Conservation (phyloP, 2,797 vertebrate genomes). For the Sparus aurata region DNA sequence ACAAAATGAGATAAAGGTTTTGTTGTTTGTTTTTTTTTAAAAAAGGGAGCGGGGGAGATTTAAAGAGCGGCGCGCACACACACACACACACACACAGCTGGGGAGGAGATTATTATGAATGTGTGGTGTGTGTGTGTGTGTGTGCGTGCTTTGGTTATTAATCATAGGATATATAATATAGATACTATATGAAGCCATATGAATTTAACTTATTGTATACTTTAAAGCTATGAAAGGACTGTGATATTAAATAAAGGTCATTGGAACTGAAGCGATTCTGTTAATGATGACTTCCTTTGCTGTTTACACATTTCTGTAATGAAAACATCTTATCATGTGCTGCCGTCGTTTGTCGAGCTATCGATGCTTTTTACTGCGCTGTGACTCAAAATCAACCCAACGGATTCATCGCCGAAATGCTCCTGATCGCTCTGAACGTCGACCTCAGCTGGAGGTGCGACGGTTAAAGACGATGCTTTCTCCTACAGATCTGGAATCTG, state of each 20-base stretch:
- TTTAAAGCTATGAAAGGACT: conserved; percentile 87
- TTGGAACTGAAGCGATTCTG: conserved; percentile 37
- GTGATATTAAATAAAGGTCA: conserved; percentile 81
- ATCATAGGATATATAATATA: conserved; percentile 83
- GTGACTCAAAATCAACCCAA: conserved; percentile 29
- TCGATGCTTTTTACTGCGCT: conserved; percentile 10
- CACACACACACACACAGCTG: conserved; percentile 19
- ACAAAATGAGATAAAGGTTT: conserved; percentile 60
- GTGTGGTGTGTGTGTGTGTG: conserved; percentile 60
- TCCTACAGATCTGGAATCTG: conserved; percentile 68
- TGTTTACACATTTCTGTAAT: conserved; percentile 57
- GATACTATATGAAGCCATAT: conserved; percentile 87
- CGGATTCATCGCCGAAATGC: conserved; percentile 7
- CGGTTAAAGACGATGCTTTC: neutral
- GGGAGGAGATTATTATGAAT: conserved; percentile 80
- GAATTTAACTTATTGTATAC: conserved; percentile 95
- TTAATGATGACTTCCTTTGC: conserved; percentile 34
- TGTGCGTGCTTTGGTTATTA: conserved; percentile 78
- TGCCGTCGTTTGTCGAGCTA: conserved; percentile 16
- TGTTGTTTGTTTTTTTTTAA: conserved; percentile 7
- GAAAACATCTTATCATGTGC: neutral
- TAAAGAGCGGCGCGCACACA: conserved; percentile 18
- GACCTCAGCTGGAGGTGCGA: neutral
- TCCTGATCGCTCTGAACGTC: conserved; percentile 16
- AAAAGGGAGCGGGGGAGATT: conserved; percentile 30